Evolutionary conservation across 2,888 invertebrate species (phyloP).

Genomic region (Synergus japonicus): DNA sequence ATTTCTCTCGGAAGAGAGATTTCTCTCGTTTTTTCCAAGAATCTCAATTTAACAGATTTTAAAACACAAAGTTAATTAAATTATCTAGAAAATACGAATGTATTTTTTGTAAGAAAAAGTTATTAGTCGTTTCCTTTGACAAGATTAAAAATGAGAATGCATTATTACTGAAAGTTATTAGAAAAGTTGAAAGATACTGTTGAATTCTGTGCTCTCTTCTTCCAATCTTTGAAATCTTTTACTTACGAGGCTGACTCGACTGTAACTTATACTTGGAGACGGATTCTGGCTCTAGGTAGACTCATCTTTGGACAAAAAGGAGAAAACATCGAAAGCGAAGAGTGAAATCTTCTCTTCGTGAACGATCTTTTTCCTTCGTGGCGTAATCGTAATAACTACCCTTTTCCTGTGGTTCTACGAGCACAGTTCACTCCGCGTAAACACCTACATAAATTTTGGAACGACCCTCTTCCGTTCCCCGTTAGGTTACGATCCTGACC

Average conservation of each 20-base stretch:
- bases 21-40: neutral
- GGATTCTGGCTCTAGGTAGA: neutral
- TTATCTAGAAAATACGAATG: too few relatives aligned
- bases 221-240: neutral
- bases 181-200: neutral
- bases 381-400: slow-evolving; percentile 69
- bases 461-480: slow-evolving; percentile 49
- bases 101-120: neutral
- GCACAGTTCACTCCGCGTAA: slow-evolving; percentile 64
- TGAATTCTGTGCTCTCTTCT: neutral
- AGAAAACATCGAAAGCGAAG: slow-evolving; percentile 24
- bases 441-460: slow-evolving; percentile 70
- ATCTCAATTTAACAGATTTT: neutral
- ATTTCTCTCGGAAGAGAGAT: neutral
- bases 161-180: neutral
- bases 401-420: slow-evolving; percentile 50
- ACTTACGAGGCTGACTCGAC: neutral
- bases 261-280: slow-evolving; percentile 5
- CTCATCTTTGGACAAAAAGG: neutral
- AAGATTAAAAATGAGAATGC: neutral
- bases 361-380: slow-evolving; percentile 47
- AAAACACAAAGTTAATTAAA: neutral
- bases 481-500: slow-evolving; percentile 58
- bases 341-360: slow-evolving; percentile 49
- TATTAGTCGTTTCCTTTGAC: neutral